These are phyloP conservation scores for Stenichneumon culpator DNA, from an alignment of 2,888 invertebrate genomes.

Conservation along the genomic window DNA sequence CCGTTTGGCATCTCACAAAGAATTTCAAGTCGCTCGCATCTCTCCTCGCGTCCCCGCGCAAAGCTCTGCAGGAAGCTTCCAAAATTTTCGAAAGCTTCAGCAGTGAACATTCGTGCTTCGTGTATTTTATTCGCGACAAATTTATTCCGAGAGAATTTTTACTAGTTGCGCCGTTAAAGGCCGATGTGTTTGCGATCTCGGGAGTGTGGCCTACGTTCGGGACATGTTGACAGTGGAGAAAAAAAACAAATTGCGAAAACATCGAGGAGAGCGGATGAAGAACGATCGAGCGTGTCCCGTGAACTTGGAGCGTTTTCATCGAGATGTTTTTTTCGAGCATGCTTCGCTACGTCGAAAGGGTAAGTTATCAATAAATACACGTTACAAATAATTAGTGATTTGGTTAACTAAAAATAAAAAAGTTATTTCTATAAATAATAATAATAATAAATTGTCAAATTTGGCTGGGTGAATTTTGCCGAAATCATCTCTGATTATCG, in stretches of 20 bases:
- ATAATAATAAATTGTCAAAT: background rate
- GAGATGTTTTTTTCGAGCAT: background rate
- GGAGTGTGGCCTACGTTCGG: conserved; percentile 53
- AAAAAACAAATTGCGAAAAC: conserved; percentile 43
- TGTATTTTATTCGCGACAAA: conserved; percentile 57
- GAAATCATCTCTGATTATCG: conserved; percentile 45
- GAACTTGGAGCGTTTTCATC: background rate
- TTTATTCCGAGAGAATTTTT: conserved; percentile 60
- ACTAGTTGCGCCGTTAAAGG: conserved; percentile 46
- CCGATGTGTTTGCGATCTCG: conserved; percentile 57
- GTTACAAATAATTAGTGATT: no score
- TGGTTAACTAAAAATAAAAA: background rate
- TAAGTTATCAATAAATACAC: background rate
- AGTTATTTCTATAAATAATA: background rate
- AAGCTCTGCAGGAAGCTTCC: conserved; percentile 21
- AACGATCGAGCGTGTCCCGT: conserved; percentile 25
- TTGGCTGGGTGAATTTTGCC: background rate
- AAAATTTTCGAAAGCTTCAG: conserved; percentile 22
- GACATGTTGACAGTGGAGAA: conserved; percentile 63
- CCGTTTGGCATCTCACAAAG: conserved; percentile 59
- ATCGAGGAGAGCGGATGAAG: conserved; percentile 19
- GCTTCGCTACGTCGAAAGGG: background rate
- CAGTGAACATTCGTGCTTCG: conserved; percentile 58
- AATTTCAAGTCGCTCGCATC: conserved; percentile 66
- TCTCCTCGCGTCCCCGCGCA: conserved; percentile 23